Conservation (phyloP, 2,797 vertebrate species). For the Cynopterus sphinx region DNA sequence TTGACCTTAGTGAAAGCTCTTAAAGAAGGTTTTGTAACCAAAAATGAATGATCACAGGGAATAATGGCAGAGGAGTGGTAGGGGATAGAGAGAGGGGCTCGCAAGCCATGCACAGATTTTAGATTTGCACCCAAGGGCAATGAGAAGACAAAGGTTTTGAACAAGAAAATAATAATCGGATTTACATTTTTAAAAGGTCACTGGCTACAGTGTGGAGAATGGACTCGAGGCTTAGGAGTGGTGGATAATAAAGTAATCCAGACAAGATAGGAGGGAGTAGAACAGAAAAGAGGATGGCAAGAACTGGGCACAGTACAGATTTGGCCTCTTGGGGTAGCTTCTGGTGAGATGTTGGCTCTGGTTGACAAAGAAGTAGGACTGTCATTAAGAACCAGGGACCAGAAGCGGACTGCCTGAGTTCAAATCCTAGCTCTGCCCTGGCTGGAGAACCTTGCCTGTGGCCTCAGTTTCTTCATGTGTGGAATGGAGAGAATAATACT, state of each 20-base stretch:
- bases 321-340: neutral
- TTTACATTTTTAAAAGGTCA: neutral
- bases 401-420: neutral
- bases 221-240: neutral
- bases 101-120: neutral
- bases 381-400: neutral
- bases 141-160: neutral
- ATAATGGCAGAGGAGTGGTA: neutral
- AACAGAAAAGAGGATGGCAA: neutral
- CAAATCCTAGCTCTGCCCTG: neutral
- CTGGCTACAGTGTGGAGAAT: neutral
- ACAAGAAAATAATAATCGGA: neutral
- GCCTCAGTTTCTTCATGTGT: neutral
- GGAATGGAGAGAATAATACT: neutral
- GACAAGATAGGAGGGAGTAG: neutral
- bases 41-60: neutral
- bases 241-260: neutral
- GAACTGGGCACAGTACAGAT: neutral
- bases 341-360: neutral
- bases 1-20: neutral
- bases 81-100: neutral
- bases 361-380: neutral
- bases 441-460: neutral
- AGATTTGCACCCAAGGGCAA: neutral
- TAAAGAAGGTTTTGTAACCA: neutral